Percentiles rank a stretch among this genome's conserved stretches.
These are phyloP conservation scores for Calliphora vicina DNA, from an alignment of 1,140 invertebrate species.

Conservation along the genomic window DNA sequence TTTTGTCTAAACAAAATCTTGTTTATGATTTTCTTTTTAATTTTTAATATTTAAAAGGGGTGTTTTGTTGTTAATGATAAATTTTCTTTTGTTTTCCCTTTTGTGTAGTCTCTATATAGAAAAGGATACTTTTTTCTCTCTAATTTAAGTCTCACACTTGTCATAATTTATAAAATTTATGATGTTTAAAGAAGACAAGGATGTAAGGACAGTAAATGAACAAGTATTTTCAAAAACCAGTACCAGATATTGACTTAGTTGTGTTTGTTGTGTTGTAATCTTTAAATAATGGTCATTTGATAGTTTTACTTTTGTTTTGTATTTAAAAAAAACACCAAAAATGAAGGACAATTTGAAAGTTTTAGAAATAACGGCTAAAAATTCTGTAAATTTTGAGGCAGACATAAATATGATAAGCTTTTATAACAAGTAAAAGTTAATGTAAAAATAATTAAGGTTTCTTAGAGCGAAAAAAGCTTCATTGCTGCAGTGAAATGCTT, in stretches of 20 bases:
- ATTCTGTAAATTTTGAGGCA: too few species aligned
- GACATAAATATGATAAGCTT: too few species aligned
- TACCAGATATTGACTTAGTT: background rate
- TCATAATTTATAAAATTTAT: slow-evolving; percentile 34
- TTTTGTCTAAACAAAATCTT: background rate
- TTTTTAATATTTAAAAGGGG: slow-evolving; percentile 19
- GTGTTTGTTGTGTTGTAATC: background rate
- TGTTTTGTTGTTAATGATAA: slow-evolving; percentile 27
- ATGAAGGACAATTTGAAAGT: too few species aligned
- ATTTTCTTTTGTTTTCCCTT: slow-evolving; percentile 6
- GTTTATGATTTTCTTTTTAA: background rate
- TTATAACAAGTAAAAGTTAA: too few species aligned
- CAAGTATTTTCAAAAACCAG: too few species aligned
- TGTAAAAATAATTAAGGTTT: too few species aligned
- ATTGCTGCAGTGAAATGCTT: too few species aligned
- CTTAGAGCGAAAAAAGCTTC: too few species aligned
- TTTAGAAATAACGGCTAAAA: too few species aligned
- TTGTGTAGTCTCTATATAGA: background rate
- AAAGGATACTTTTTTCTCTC: background rate
- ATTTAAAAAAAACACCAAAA: too few species aligned
- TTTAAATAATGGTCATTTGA: slow-evolving; percentile 20
- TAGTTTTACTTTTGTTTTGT: background rate
- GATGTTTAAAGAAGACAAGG: background rate
- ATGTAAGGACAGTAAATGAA: background rate
- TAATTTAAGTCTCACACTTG: slow-evolving; percentile 30